Conservation (phyloP, 2,113 vertebrate species). For the Cyprinodon variegatus region DNA sequence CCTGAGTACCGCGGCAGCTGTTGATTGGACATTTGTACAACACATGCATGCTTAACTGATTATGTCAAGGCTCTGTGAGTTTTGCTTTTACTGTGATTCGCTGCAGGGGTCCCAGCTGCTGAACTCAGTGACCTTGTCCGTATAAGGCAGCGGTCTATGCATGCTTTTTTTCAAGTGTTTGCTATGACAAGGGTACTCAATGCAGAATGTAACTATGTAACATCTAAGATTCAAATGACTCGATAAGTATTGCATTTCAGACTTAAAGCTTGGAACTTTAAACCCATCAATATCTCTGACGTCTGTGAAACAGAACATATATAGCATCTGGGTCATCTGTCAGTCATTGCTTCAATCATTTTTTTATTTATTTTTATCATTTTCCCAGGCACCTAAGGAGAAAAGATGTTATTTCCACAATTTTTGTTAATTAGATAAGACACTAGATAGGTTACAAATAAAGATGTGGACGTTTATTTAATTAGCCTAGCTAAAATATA, state of each 20-base stretch:
- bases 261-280: conserved; percentile 12
- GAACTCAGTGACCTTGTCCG: conserved; percentile 33
- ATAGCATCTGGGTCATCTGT: conserved; percentile 8
- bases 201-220: conserved; percentile 42
- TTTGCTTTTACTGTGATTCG: conserved; percentile 27
- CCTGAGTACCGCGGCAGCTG: conserved; percentile 49
- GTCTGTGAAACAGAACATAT: conserved; percentile 8
- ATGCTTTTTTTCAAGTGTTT: conserved; percentile 24
- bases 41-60: conserved; percentile 42
- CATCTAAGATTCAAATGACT: conserved; percentile 23
- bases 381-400: neutral
- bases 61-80: conserved; percentile 33
- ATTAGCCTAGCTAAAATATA: neutral
- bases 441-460: no score
- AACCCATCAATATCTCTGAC: conserved; percentile 11
- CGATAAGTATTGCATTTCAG: conserved; percentile 46
- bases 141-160: conserved; percentile 39
- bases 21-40: conserved; percentile 28
- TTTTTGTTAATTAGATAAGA: no score
- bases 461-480: no score
- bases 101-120: conserved; percentile 29
- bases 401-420: neutral
- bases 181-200: conserved; percentile 22
- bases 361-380: neutral
- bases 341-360: neutral